Evolutionary conservation across 2,797 vertebrate species (phyloP), one percentile per base, ranked within the genome.

Genomic region (Silurus lanzhouensis): DNA sequence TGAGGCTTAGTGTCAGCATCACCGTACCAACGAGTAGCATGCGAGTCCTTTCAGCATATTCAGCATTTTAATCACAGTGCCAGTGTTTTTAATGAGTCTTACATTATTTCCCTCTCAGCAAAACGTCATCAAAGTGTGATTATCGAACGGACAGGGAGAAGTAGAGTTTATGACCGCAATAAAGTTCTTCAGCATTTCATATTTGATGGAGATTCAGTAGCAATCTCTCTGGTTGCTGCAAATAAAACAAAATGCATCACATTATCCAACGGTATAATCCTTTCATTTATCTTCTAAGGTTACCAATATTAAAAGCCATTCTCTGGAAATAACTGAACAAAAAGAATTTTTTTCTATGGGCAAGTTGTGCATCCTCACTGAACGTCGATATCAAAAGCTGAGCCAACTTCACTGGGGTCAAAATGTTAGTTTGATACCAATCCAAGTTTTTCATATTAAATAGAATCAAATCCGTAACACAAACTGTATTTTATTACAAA

Each of bases 41-140:
- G n/a, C 8, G 25, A 63, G 38, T 46, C 58, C 6, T 60, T 9
- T 78, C 76, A 78, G 27, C 31, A 78, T 78, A 19, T 78, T 80
- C 60, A 80, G 38, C 6, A 63, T 63, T 79, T 77, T 77, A 77
- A 79, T 63, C 6, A 46, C 12, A 0, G 19, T 46, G 77, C 77
- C 46, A 46, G 60, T 64, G 60, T 79, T 63, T 79, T 64, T 46
- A 64, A 78, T 78, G 57, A 78, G 58, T 38, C 17, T n/a, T 61
- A n/a, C 31, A 78, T 61, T 22, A 79, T 79, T 79, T 79, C 57
- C 6, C 0, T 63, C 76, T 79, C 76, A 79, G 58, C 76, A 79
- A 61, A 61, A 61, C 19, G 20, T 61, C 76, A 79, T 63, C 76
- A 61, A 63, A 61, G 27, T 44, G 57, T 61, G 58, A 79, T 76